Conservation (phyloP, 2,113 vertebrate genomes). For the Natator depressus region DNA sequence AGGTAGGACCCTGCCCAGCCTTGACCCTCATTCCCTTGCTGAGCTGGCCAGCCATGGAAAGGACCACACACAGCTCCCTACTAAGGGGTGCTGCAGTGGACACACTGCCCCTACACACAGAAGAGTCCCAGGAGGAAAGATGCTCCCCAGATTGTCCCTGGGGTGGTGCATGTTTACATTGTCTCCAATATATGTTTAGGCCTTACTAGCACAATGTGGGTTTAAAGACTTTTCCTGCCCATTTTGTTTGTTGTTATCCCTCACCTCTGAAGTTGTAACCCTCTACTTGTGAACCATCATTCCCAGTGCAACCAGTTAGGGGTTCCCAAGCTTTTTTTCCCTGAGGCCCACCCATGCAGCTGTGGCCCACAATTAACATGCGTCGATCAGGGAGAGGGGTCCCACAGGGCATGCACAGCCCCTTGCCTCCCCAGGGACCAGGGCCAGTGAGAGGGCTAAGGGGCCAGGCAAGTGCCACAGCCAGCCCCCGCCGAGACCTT, state of each 20-base stretch:
- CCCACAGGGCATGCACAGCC: no score
- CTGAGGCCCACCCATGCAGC: no score
- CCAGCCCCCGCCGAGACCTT: no score
- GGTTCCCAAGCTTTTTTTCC: no score
- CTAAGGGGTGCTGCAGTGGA: background rate
- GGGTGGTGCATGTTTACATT: rapidly evolving
- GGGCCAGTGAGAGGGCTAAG: no score
- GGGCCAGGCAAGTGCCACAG: no score
- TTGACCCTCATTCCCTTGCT: background rate
- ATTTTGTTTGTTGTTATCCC: background rate
- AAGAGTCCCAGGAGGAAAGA: background rate
- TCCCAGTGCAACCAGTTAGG: background rate
- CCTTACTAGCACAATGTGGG: background rate
- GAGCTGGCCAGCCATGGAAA: background rate
- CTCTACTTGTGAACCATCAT: background rate
- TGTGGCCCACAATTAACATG: no score
- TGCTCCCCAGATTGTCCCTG: background rate
- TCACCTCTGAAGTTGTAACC: background rate
- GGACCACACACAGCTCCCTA: no score
- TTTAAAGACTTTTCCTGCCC: background rate
- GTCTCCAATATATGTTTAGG: background rate
- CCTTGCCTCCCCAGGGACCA: no score
- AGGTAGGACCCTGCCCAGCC: background rate
- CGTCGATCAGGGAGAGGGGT: no score
- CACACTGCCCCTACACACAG: background rate